Evolutionary conservation across 2,888 invertebrate genomes (phyloP).

Genomic region (Fabriciana adippe): DNA sequence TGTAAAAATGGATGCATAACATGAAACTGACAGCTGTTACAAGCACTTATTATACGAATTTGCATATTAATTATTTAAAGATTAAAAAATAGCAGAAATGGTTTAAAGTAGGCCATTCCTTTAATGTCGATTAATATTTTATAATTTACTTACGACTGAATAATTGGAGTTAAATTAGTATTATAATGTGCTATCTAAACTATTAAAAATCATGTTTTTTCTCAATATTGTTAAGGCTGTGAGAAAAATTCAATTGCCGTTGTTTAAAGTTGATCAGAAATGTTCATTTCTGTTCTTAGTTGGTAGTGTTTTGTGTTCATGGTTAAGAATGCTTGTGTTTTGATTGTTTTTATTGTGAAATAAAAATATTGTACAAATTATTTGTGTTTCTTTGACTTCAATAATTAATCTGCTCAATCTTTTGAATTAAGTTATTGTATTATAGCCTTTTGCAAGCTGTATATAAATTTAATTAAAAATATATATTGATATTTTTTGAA

Average conservation of each 20-base stretch:
- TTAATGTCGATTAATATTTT: no score
- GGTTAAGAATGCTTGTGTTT: constrained; percentile 73
- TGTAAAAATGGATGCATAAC: no score
- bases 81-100: no score
- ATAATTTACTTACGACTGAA: no score
- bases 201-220: constrained; percentile 13
- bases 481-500: no score
- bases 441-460: no score
- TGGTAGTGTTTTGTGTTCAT: constrained; percentile 56
- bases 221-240: constrained; percentile 20
- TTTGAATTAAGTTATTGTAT: no score
- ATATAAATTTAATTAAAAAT: no score
- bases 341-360: constrained; percentile 78
- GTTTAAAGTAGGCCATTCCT: no score
- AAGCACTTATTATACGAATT: no score
- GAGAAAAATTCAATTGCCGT: constrained; percentile 14
- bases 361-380: constrained; percentile 69
- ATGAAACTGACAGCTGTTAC: no score
- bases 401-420: neutral
- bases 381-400: constrained; percentile 44
- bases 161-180: constrained; percentile 1
- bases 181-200: neutral
- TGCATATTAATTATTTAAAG: no score
- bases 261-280: constrained; percentile 46
- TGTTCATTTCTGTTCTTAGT: constrained; percentile 56